Percentiles rank a stretch among this genome's conserved stretches.
These are phyloP conservation scores for Alloscopus bannaensis DNA, from an alignment of 2,888 invertebrate species.

Conservation along the genomic window DNA sequence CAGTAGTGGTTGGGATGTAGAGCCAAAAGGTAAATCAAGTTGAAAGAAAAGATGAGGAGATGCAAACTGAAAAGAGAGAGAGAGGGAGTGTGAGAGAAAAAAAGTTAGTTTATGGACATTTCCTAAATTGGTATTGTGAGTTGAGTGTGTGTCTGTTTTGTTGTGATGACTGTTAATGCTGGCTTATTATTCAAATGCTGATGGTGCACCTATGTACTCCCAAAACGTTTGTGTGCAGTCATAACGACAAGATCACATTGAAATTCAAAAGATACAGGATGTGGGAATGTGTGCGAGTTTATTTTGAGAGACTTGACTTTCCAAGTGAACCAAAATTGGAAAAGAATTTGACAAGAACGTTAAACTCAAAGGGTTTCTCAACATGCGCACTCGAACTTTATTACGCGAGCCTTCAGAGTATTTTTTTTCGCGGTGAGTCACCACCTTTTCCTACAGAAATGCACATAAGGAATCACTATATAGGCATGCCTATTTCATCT, in stretches of 20 bases:
- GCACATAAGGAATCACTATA: not conserved
- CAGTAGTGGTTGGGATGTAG: too few relatives aligned
- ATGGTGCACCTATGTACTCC: too few relatives aligned
- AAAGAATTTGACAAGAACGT: not conserved
- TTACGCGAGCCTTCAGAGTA: too few relatives aligned
- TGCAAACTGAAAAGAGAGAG: constrained; percentile 8
- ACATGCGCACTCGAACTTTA: too few relatives aligned
- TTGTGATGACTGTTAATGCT: too few relatives aligned
- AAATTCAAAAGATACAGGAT: not conserved
- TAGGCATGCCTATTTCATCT: not conserved
- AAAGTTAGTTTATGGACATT: constrained; percentile 33
- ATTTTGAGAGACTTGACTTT: too few relatives aligned
- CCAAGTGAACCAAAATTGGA: constrained; percentile 9
- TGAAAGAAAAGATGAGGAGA: constrained; percentile 1
- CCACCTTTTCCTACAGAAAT: too few relatives aligned
- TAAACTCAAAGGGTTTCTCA: too few relatives aligned
- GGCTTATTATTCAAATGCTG: too few relatives aligned
- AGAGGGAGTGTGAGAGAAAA: constrained; percentile 5
- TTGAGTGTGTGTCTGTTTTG: too few relatives aligned
- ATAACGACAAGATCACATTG: not conserved
- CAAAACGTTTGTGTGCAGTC: not conserved
- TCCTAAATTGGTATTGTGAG: constrained; percentile 31
- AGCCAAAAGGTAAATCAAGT: not conserved
- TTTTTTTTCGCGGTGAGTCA: too few relatives aligned
- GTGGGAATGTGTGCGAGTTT: not conserved